Conservation (phyloP, 2,113 vertebrate genomes). For the Pseudopodoces humilis region DNA sequence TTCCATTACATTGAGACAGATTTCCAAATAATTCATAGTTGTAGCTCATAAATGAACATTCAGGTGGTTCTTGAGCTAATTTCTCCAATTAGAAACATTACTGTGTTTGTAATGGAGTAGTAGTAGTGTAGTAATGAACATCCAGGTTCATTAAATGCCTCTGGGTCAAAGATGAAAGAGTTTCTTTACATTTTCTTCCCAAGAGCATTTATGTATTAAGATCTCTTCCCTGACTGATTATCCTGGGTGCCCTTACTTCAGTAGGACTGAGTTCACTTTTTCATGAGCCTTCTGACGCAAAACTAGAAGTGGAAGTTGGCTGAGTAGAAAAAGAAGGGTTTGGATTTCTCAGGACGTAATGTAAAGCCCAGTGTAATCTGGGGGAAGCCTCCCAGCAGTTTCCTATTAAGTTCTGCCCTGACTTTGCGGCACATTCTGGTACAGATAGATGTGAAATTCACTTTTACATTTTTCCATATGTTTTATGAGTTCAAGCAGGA, state of each 20-base stretch:
- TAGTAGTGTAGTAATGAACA: too few species aligned
- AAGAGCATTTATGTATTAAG: neutral
- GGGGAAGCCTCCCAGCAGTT: neutral
- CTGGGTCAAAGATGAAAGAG: neutral
- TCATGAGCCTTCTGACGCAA: rapidly evolving
- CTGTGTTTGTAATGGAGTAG: too few species aligned
- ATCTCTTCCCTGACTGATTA: neutral
- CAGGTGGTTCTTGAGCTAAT: neutral
- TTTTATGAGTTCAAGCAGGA: neutral
- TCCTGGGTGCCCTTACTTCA: neutral
- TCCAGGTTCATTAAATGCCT: neutral
- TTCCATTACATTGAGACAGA: neutral
- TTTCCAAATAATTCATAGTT: constrained; percentile 18
- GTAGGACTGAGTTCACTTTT: neutral
- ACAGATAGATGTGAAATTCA: neutral
- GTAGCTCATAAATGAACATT: neutral
- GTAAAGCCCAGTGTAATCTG: neutral
- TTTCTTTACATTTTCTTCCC: neutral
- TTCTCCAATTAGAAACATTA: neutral
- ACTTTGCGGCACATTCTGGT: neutral
- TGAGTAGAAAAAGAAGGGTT: neutral
- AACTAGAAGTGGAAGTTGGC: neutral
- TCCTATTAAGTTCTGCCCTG: neutral
- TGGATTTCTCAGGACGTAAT: neutral
- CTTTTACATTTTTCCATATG: neutral